Percentiles rank a stretch among this genome's conserved stretches.
phyloP scores from a whole-genome alignment of 1,140 invertebrate species.

The Eumaeus atala region DNA sequence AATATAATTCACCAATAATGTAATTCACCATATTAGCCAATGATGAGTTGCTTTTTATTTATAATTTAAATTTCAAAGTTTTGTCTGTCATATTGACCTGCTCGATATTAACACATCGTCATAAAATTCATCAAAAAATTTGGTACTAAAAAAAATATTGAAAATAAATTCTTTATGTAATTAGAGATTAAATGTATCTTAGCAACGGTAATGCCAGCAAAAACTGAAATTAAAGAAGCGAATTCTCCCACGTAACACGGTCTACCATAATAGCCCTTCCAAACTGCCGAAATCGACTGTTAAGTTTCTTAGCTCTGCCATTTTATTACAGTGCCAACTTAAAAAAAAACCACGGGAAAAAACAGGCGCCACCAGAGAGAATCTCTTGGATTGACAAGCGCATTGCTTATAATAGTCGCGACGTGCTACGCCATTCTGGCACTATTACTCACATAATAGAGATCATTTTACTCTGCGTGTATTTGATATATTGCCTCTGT shows the following conservation, averaged over 20 bases:
- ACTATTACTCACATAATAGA: slow-evolving; percentile 7
- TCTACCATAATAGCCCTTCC: slow-evolving; percentile 45
- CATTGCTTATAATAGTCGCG: slow-evolving; percentile 10
- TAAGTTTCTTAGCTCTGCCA: slow-evolving; percentile 63
- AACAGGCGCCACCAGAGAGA: slow-evolving; percentile 66
- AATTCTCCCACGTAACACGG: slow-evolving; percentile 41
- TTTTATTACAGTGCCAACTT: slow-evolving; percentile 65
- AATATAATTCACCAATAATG: too few relatives aligned
- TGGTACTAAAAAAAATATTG: too few relatives aligned
- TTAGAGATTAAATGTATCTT: slow-evolving; percentile 6
- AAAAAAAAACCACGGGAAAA: slow-evolving; percentile 59
- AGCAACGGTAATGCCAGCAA: slow-evolving; percentile 12
- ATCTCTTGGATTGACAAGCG: slow-evolving; percentile 33
- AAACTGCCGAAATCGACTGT: slow-evolving; percentile 55
- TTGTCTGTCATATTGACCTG: too few relatives aligned
- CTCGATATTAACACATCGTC: background rate
- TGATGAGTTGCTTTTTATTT: too few relatives aligned
- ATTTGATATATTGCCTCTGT: slow-evolving; percentile 12
- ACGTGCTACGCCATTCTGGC: slow-evolving; percentile 10
- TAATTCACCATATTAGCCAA: too few relatives aligned
- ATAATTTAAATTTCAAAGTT: too few relatives aligned
- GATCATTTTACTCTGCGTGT: slow-evolving; percentile 15
- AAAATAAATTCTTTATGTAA: slow-evolving; percentile 3
- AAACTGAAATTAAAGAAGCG: slow-evolving; percentile 34
- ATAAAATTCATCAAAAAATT: slow-evolving; percentile 11